Evolutionary conservation across 2,797 vertebrate species (phyloP).

Genomic region (Acestrorhynchus altus): DNA sequence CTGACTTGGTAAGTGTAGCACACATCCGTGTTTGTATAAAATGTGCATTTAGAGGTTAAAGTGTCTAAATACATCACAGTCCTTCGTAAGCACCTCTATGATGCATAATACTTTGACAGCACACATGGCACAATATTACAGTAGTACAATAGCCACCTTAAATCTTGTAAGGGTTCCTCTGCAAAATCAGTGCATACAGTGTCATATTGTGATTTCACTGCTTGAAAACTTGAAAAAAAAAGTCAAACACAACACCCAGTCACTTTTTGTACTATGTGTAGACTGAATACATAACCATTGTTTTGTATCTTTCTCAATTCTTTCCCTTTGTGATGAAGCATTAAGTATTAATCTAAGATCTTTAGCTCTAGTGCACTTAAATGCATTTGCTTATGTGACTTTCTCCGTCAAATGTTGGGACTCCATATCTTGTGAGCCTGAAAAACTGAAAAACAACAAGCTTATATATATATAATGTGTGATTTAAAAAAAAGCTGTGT

Average conservation of each 20-base stretch:
- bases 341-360: background rate
- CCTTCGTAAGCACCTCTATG: background rate
- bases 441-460: background rate
- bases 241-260: background rate
- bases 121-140: background rate
- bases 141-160: background rate
- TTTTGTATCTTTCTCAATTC: too few species aligned
- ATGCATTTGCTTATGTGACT: background rate
- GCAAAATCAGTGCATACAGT: background rate
- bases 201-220: background rate
- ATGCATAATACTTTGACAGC: background rate
- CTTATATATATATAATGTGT: background rate
- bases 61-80: background rate
- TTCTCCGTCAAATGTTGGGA: background rate
- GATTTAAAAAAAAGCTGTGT: too few species aligned
- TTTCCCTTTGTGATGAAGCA: background rate
- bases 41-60: background rate
- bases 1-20: background rate
- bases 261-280: background rate
- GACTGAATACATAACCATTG: background rate
- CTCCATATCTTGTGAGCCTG: background rate
- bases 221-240: conserved; percentile 5
- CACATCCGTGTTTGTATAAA: background rate
- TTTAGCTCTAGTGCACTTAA: background rate
- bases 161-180: background rate